Evolutionary conservation across 2,797 vertebrate genomes (phyloP).

Genomic region (Peromyscus attwateri): DNA sequence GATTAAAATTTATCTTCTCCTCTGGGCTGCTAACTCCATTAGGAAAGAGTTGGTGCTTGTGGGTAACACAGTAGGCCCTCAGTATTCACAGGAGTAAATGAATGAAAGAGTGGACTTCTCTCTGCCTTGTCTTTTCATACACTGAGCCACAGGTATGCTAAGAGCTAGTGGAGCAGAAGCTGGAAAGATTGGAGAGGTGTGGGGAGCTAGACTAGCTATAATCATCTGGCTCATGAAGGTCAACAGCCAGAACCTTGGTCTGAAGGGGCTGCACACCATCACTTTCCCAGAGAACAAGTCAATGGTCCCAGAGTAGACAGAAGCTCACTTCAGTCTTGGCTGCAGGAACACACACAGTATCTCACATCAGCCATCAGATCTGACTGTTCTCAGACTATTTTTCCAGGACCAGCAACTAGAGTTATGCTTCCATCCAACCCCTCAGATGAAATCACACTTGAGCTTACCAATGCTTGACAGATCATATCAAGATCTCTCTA

Average conservation of each 20-base stretch:
- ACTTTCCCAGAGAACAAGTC: background rate
- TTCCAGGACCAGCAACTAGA: background rate
- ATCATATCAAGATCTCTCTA: background rate
- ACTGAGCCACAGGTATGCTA: background rate
- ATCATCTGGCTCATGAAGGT: background rate
- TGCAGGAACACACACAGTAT: background rate
- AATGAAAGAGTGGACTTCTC: background rate
- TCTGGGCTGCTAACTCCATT: background rate
- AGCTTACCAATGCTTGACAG: background rate
- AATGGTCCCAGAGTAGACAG: background rate
- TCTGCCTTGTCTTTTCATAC: background rate
- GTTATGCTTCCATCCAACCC: background rate
- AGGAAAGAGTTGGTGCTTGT: background rate
- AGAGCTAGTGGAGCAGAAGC: background rate
- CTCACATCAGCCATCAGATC: background rate
- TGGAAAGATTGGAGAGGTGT: background rate
- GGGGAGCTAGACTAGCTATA: background rate
- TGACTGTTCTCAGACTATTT: background rate
- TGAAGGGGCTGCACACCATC: background rate
- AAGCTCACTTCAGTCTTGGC: background rate
- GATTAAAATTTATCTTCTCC: conserved; percentile 27
- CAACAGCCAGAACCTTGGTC: background rate
- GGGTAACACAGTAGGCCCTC: background rate
- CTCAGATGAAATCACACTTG: background rate
- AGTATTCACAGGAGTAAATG: background rate